These are phyloP conservation scores for Nasonia giraulti DNA, from an alignment of 1,140 invertebrate genomes.

Conservation along the genomic window DNA sequence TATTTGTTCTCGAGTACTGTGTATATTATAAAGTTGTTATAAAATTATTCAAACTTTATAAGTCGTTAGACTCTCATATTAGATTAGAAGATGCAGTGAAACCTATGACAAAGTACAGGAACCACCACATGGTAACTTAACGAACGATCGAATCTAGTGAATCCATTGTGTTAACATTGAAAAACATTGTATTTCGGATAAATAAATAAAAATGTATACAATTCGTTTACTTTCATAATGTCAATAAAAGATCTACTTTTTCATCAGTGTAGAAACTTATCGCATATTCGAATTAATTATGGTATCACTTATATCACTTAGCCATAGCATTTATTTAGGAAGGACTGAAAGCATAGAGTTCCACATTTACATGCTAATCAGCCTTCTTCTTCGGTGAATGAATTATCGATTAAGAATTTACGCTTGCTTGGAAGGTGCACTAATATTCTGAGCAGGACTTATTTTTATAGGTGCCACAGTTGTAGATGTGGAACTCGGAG, in stretches of 20 bases:
- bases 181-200: neutral
- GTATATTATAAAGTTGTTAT: neutral
- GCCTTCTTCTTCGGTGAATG: slow-evolving; percentile 1
- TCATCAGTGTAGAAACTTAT: neutral
- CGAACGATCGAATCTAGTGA: neutral
- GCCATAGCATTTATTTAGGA: neutral
- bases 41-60: neutral
- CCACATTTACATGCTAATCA: slow-evolving; percentile 32
- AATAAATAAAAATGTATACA: slow-evolving; percentile 37
- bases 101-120: neutral
- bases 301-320: slow-evolving; percentile 7
- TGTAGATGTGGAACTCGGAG: slow-evolving; percentile 1
- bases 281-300: neutral
- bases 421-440: neutral
- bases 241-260: neutral
- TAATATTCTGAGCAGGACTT: neutral
- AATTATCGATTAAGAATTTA: neutral
- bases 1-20: too few species aligned
- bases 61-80: too few species aligned
- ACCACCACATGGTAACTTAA: neutral
- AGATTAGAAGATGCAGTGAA: neutral
- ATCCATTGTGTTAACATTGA: slow-evolving; percentile 4
- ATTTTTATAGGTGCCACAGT: slow-evolving; percentile 8
- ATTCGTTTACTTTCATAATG: neutral
- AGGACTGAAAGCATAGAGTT: neutral